These are phyloP conservation scores for Linnaemya vulpina DNA, from an alignment of 2,888 invertebrate species.

Conservation along the genomic window DNA sequence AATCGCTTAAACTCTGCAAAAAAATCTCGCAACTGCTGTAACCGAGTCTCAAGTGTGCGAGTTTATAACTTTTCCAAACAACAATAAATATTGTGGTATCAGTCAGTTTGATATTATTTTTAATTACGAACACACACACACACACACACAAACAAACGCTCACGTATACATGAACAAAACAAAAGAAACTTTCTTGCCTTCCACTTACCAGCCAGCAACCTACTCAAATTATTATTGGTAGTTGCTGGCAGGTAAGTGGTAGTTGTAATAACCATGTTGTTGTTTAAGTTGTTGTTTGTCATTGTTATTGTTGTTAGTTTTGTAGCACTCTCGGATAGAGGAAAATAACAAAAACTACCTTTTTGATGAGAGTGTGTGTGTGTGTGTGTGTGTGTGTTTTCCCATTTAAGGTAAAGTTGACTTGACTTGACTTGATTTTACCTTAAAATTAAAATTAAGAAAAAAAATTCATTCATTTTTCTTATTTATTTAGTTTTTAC, in stretches of 20 bases:
- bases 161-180: not conserved
- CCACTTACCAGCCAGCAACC: constrained; percentile 35
- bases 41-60: not conserved
- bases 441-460: too few species aligned
- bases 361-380: too few species aligned
- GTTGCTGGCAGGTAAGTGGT: constrained; percentile 49
- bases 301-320: constrained; percentile 36
- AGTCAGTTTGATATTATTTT: constrained; percentile 55
- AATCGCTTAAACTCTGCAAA: too few species aligned
- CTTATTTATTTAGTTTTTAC: not conserved
- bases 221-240: constrained; percentile 63
- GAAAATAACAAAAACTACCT: constrained; percentile 57
- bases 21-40: too few species aligned
- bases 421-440: constrained; percentile 59
- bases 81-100: constrained; percentile 54
- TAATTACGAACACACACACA: constrained; percentile 47
- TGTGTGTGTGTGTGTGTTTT: too few species aligned
- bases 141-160: not conserved
- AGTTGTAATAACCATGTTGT: constrained; percentile 50
- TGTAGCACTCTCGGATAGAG: constrained; percentile 44
- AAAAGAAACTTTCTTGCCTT: constrained; percentile 49
- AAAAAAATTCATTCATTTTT: constrained; percentile 56
- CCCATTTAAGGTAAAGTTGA: constrained; percentile 70
- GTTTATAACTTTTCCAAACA: constrained; percentile 8
- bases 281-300: too few species aligned